Evolutionary conservation across 2,113 vertebrate genomes (phyloP).

Genomic region (Myxocyprinus asiaticus): DNA sequence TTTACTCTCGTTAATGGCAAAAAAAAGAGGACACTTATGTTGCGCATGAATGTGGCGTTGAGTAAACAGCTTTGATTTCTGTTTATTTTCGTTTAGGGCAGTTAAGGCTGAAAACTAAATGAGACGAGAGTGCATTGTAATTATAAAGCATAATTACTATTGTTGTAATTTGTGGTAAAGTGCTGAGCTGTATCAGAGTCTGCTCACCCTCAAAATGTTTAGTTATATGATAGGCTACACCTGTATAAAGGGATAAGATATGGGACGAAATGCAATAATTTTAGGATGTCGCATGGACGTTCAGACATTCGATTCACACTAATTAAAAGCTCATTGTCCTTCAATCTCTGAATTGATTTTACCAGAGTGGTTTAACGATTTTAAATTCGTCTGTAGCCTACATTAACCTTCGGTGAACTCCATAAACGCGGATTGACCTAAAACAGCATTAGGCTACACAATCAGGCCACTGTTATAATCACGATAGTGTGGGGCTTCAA

Average conservation of each 20-base stretch:
- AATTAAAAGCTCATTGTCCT: slow-evolving; percentile 25
- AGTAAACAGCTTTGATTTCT: background rate
- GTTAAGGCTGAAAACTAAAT: too few species aligned
- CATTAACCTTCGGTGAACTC: slow-evolving; percentile 34
- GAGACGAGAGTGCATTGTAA: too few species aligned
- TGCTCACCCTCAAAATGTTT: too few species aligned
- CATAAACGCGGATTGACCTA: slow-evolving; percentile 36
- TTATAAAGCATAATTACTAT: too few species aligned
- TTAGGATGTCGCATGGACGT: slow-evolving; percentile 5
- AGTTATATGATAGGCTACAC: too few species aligned
- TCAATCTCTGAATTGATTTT: slow-evolving; percentile 31
- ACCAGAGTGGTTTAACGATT: slow-evolving; percentile 37
- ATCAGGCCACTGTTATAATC: slow-evolving; percentile 13
- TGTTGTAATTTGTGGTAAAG: too few species aligned
- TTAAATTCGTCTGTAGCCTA: slow-evolving; percentile 34
- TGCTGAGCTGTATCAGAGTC: too few species aligned
- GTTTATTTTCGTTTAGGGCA: background rate
- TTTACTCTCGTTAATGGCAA: slow-evolving; percentile 70
- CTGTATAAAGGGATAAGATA: too few species aligned
- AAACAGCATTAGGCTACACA: slow-evolving; percentile 15
- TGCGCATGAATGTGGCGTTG: background rate
- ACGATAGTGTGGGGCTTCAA: too few species aligned
- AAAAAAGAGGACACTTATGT: slow-evolving; percentile 52
- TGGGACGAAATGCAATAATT: background rate
- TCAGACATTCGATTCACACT: background rate